Evolutionary conservation across 1,140 invertebrate genomes (phyloP), one percentile per base, ranked within the genome.

Genomic region (Drosophila prosaltans): DNA sequence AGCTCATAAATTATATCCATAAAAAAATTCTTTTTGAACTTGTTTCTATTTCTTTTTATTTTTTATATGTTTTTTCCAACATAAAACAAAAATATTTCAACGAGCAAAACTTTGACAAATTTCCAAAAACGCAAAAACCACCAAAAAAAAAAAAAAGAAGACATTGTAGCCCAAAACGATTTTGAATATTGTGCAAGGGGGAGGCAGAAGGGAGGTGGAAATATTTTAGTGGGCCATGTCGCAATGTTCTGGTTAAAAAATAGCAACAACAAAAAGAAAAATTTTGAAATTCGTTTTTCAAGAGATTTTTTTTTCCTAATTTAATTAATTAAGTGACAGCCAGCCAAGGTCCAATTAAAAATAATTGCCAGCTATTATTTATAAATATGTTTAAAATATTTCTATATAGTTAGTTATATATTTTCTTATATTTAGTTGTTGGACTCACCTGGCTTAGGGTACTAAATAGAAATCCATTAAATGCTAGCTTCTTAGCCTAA

Each of bases 391-490:
- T 16, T 16, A 48, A 26, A 10, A 58, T 57, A 39, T 40, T 41
- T 62, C 16, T 32, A 11, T 28, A 58, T 57, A 30, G 26, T 41
- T 62, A 16, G 16, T 9, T 28, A 51, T 3, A 39, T 16, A 21
- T 60, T 1, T 36, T 5, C 40, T 40, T 36, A 11, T 21, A 7
- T 24, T 11, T 16, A 39, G n/a, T 60, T 62, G 24, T 26, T 62
- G 26, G 10, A 83, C 83, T 88, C 51, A 88, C 83, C 83, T 89
- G 77, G 54, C 83, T 88, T 88, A 83, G 80, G 79, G 69, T 80
- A 80, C 84, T 89, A 88, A 51, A 81, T 78, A 78, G 69, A 88
- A 88, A 72, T 88, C 83, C 83, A 88, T 88, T 88, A 88, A 88
- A 88, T 88, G 83, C 84, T 88, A 88, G 75, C 84, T 72, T 68